Evolutionary conservation across 2,888 invertebrate genomes (phyloP), one percentile per base, ranked within the genome.

Genomic region (Epinotia nisella): DNA sequence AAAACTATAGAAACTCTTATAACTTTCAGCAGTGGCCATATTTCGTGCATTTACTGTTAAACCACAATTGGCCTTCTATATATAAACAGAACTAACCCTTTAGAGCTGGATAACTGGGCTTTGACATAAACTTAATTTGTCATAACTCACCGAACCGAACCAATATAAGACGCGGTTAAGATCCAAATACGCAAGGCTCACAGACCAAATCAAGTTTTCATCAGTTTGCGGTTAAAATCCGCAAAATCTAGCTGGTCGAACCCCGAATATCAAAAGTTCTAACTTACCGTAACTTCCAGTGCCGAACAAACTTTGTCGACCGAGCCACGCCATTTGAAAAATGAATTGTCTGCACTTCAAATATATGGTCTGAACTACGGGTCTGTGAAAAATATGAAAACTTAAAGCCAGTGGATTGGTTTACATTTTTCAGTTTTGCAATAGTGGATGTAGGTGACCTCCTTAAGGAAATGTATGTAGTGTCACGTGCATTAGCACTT

Each of bases 311-410:
- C 83, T 90, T 81, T 75, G 71, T 81, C 82, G 77, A 81, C 85
- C 84, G 83, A 82, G 83, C 85, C 82, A 83, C 85, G 87, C 84
- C 83, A 82, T 89, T 90, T 92, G 91, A 92, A 92, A 92, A 92
- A 92, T 92, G 91, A 91, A 91, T 92, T 91, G 92, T 92, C 91
- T 89, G 87, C 90, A 86, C 89, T 90, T 82, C 86, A 87, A 86
- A 90, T 90, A 91, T 91, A 91, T 90, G 88, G 86, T 85, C 84
- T 84, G 85, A 90, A 87, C 90, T 90, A 83, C 77, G 79, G 78
- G 81, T 78, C 83, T 80, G 79, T 80, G 82, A 83, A 83, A 84
- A 88, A 89, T 89, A 88, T 87, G 86, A 71, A 74, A 75, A 75
- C 65, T 71, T 51, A 21, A 72, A 68, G 72, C 67, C 61, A 51